Base-by-base conservation (phyloP, 2,888 invertebrate genomes). In the Gari tellinella region DNA sequence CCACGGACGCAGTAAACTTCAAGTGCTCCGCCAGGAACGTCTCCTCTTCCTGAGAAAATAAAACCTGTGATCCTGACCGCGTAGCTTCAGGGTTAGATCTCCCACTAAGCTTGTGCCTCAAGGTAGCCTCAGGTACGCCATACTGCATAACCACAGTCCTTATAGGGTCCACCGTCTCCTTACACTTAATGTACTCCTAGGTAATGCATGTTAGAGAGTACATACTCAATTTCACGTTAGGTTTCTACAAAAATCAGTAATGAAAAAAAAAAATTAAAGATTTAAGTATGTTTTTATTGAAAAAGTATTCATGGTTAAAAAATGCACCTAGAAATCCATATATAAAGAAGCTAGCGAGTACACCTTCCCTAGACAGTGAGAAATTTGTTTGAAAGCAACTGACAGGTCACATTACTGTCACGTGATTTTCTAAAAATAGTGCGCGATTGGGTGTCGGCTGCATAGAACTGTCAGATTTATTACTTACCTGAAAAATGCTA, bases 11-110 rank as follows among this genome's bases (percentile, higher is more conserved):
- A 5, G 38, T 62, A 10, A 64, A 56, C 40, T 55, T 64, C 15
- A 60, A 41, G 38, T 56, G 56, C 10, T 56, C 49, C 7, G 41
- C 56, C 12, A 64, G 40, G 15, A 40, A 19, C 3, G 56, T 40
- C 26, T 49, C 64, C 43, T 64, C 64, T 38, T 49, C 64, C 19
- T 40, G 56, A n/a, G 40, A 31, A 41, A 64, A 64, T 8, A 64
- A 49, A 21, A 48, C 56, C 0, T 17, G 31, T 40, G 56, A 48
- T 17, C 64, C 64, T 17, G 64, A 64, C 14, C 49, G 23, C 8
- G 23, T 23, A 40, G 49, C 64, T 23, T 64, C 55, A 38, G 48
- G 48, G 48, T 48, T 69, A 4, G 51, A 45, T 23, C 43, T 23
- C 5, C 61, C 60, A 26, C 46, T 61, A 19, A 67, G 48, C 41